Base-by-base conservation (phyloP, 2,888 invertebrate genomes). In the Pegoplata infirma region DNA sequence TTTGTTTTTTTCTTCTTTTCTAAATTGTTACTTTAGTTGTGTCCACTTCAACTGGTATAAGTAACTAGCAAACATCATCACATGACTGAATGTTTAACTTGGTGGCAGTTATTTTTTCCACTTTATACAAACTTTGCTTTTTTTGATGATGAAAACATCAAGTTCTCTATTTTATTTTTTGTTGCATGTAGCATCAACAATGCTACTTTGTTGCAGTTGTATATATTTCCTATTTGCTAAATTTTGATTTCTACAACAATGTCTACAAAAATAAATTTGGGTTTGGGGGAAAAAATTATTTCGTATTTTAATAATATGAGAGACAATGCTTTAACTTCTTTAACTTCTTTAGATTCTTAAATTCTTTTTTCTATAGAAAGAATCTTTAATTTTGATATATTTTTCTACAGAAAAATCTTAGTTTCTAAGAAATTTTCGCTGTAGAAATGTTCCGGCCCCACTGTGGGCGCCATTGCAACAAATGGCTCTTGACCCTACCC, bases 41-140 rank as follows among this genome's bases (percentile, higher is more conserved):
- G 5, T 44, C 17, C 40, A 3, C n/a, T 40, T 51, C 7, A 40
- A 40, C 12, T 40, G 12, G 36, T 40, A 40, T 47, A 21, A 51
- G 59, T 12, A n/a, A 40, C 36, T 40, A 71, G 69, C 28, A 61
- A 71, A 71, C 12, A 71, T 53, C 51, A 44, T 61, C 69, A 51
- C 53, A 51, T 69, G 51, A 59, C 49, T 51, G 14, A 59, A 59
- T 59, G 59, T 51, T 69, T 53, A 40, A 51, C 23, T 59, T 59
- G 4, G 36, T 12, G 23, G 14, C 6, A 68, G 47, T 58, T 58
- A 19, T 56, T 59, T 16, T 32, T 40, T 46, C 0, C 5, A 16
- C 19, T 32, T 53, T 59, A 25, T 32, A 32, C 12, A n/a, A 1
- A 28, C 6, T 36, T 36, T 47, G 16, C 6, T 47, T n/a, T 47